Evolutionary conservation across 2,888 invertebrate genomes (phyloP), one percentile per base, ranked within the genome.

Genomic region (Drosophila sordidapex): DNA sequence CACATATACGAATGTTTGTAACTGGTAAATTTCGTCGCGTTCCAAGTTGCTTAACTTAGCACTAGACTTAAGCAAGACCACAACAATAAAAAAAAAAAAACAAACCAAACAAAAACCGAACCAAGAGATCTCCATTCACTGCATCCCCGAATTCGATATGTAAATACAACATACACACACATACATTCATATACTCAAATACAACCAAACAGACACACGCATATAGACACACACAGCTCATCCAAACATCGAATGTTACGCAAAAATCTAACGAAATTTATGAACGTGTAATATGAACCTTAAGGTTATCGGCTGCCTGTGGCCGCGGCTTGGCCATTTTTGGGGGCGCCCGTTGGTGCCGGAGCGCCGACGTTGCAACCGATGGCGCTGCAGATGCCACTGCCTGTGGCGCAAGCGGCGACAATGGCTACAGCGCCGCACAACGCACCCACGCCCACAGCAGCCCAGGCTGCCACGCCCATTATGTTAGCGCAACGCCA

Each of bases 301-400:
- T 64, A 92, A 96, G 96, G 96, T 94, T 95, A 96, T 94, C 96
- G 96, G 94, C 95, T 96, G 94, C 96, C 96, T 92, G 95, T 96
- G 94, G 95, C 96, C 94, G 93, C 96, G 94, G 93, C 96, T 93
- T 96, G 96, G 96, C 96, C 96, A 93, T 96, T 96, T 95, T 94
- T 96, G 94, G 94, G 94, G 66, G 88, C 91, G 66, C 91, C 92
- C 29, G 92, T 94, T 76, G 93, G 94, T 87, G 93, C 94, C 87
- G 93, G 94, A 89, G 93, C 94, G 54, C 76, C 88, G 89, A 93
- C 84, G 64, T 60, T 94, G 87, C 95, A 95, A 86, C 94, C 95
- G 81, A 94, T 95, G 85, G 95, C 89, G 93, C 51, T 90, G 70
- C 74, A 75, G 61, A 68, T 90, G 76, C 74, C 89, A 72, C 60